phyloP scores from a whole-genome alignment of 2,113 vertebrate genomes.

The Leuciscus idus region DNA sequence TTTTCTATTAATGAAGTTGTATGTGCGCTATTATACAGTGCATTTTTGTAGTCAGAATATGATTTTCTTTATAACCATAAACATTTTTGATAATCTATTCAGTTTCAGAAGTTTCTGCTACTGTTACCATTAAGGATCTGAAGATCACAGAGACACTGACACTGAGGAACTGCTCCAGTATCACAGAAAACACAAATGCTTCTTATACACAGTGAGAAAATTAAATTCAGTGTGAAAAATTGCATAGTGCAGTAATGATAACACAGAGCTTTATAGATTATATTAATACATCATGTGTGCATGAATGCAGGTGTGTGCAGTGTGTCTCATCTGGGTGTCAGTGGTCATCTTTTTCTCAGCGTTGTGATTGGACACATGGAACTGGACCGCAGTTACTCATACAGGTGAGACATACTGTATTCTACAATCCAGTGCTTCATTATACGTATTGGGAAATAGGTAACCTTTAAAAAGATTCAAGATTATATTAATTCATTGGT shows the following conservation, averaged over 20 bases:
- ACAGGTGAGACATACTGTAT: slow-evolving; percentile 32
- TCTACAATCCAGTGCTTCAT: background rate
- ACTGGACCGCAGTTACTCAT: background rate
- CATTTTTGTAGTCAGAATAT: background rate
- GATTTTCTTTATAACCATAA: background rate
- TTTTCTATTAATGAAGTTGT: background rate
- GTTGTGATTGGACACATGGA: slow-evolving; percentile 41
- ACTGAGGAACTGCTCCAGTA: slow-evolving; percentile 59
- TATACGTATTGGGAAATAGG: background rate
- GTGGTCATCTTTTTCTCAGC: slow-evolving; percentile 46
- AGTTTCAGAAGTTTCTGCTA: slow-evolving; percentile 49
- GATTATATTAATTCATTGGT: background rate
- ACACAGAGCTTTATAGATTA: no score
- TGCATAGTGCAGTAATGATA: background rate
- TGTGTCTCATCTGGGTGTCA: slow-evolving; percentile 63
- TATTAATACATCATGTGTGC: no score
- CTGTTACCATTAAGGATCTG: slow-evolving; percentile 46
- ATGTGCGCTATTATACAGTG: background rate
- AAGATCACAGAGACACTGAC: slow-evolving; percentile 19
- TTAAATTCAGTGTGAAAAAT: background rate
- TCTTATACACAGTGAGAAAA: slow-evolving; percentile 54
- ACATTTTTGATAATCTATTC: background rate
- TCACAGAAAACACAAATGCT: slow-evolving; percentile 41
- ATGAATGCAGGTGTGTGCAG: slow-evolving; percentile 56
- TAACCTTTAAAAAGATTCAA: background rate